A percentile compares a stretch with the other conserved stretches of the same genome.
phyloP scores from a whole-genome alignment of 2,113 vertebrate species.

The Pseudorectes ferrugineus region DNA sequence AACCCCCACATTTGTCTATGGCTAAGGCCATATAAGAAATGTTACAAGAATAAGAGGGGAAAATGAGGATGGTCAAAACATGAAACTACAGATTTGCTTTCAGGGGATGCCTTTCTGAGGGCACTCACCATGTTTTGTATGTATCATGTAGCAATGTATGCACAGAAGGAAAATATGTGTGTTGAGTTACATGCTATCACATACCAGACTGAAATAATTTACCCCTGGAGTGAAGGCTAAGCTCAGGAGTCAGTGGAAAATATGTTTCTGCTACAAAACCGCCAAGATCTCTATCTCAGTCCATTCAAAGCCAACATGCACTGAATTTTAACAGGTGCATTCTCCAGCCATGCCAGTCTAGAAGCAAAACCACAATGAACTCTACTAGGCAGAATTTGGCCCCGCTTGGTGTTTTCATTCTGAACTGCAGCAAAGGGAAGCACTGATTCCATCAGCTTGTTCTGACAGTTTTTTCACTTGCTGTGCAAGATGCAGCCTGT shows the following conservation, averaged over 20 bases:
- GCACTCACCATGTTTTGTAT: not conserved
- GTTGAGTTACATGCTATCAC: not conserved
- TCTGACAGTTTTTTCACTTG: not conserved
- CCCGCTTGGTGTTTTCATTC: not conserved
- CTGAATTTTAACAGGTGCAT: not conserved
- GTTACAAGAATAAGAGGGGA: not conserved
- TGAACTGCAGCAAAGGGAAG: not conserved
- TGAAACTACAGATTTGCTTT: not conserved
- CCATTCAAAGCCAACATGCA: not conserved
- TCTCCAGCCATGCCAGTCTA: not conserved
- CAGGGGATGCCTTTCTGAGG: not conserved
- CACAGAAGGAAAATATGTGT: not conserved
- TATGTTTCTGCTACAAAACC: not conserved
- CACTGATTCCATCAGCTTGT: not conserved
- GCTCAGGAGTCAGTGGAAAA: not conserved
- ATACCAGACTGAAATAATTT: not conserved
- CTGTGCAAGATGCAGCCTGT: not conserved
- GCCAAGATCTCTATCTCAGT: not conserved
- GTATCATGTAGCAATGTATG: not conserved
- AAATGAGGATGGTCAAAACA: not conserved
- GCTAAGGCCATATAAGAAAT: not conserved
- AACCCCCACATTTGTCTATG: accelerated
- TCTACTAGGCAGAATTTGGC: not conserved
- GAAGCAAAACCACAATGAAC: accelerated
- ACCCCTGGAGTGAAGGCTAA: not conserved